Evolutionary conservation across 2,113 vertebrate species (phyloP).

Genomic region (Engystomops pustulosus): DNA sequence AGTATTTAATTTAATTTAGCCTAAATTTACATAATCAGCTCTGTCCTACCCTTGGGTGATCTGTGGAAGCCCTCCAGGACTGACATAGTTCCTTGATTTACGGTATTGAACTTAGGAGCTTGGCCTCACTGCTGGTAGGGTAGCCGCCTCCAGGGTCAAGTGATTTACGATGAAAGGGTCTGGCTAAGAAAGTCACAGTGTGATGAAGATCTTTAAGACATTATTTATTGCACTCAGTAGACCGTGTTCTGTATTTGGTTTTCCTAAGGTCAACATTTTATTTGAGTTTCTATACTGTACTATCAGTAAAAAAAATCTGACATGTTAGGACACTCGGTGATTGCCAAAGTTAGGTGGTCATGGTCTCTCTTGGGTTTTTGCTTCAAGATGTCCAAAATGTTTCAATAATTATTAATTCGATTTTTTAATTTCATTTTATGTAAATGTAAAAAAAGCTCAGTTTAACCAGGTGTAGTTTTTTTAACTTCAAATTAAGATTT

Average conservation of each 20-base stretch:
- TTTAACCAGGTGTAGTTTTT: too few relatives aligned
- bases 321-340: too few relatives aligned
- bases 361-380: too few relatives aligned
- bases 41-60: neutral
- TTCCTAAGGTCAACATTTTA: constrained; percentile 5
- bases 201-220: constrained; percentile 5
- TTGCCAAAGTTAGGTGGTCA: too few relatives aligned
- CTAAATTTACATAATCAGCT: neutral
- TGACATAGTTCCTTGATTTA: constrained; percentile 17
- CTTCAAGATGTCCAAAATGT: too few relatives aligned
- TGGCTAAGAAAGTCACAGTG: neutral
- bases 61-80: neutral
- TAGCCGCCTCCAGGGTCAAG: neutral
- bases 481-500: neutral
- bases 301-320: too few relatives aligned
- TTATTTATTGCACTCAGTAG: constrained; percentile 10
- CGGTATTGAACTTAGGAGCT: neutral
- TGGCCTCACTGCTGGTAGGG: neutral
- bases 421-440: too few relatives aligned
- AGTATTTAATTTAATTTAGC: neutral
- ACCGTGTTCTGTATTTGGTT: constrained; percentile 6
- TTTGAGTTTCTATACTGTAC: too few relatives aligned
- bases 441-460: too few relatives aligned
- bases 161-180: constrained; percentile 2
- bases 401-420: too few relatives aligned